Evolutionary conservation across 2,888 invertebrate genomes (phyloP).

Genomic region (Drosophila macrospina): DNA sequence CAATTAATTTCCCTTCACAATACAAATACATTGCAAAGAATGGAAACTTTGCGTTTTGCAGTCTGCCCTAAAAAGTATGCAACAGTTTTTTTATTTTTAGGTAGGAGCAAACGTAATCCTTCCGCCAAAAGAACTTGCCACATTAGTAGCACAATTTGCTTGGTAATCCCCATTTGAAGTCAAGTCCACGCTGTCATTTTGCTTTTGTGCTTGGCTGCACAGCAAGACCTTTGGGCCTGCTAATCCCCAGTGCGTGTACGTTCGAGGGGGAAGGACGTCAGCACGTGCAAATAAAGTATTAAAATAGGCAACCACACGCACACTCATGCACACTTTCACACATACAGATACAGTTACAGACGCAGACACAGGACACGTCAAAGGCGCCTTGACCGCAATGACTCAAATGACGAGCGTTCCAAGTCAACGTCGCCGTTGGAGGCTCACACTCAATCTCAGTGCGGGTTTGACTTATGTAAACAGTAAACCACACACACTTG

Average conservation of each 20-base stretch:
- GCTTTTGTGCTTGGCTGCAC: constrained; percentile 46
- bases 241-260: constrained; percentile 54
- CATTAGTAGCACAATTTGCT: constrained; percentile 77
- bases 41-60: constrained; percentile 47
- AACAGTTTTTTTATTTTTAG: constrained; percentile 22
- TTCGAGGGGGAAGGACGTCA: constrained; percentile 51
- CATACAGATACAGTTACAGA: too few relatives aligned
- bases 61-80: constrained; percentile 32
- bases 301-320: constrained; percentile 58
- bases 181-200: constrained; percentile 53
- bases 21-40: constrained; percentile 25
- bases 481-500: constrained; percentile 48
- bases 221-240: constrained; percentile 50
- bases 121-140: constrained; percentile 27
- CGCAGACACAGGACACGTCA: constrained; percentile 40
- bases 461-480: constrained; percentile 69
- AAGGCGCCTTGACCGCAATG: constrained; percentile 77
- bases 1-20: constrained; percentile 52
- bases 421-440: constrained; percentile 26
- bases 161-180: constrained; percentile 61
- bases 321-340: constrained; percentile 29
- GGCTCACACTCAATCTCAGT: constrained; percentile 47
- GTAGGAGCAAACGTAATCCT: not conserved
- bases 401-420: constrained; percentile 60
- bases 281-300: constrained; percentile 80